Conservation (phyloP, 2,797 vertebrate genomes). For the Nannoperca obscura region DNA sequence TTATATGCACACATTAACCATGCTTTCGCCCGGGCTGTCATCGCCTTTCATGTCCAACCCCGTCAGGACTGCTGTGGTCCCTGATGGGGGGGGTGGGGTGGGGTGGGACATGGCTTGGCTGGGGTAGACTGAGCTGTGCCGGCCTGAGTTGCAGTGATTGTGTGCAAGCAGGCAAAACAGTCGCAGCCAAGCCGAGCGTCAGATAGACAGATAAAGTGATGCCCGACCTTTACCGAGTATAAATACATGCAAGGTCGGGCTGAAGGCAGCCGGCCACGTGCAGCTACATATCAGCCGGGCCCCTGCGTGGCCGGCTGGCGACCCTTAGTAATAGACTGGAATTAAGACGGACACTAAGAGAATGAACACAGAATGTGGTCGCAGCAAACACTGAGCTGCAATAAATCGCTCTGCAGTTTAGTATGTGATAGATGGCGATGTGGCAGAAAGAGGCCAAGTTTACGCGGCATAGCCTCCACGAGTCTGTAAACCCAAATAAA, state of each 20-base stretch:
- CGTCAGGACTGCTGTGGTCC: constrained; percentile 47
- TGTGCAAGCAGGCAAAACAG: constrained; percentile 36
- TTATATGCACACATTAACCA: constrained; percentile 74
- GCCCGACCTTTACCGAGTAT: constrained; percentile 50
- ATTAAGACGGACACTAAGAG: constrained; percentile 32
- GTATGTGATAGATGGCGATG: constrained; percentile 35
- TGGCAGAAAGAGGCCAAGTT: constrained; percentile 56
- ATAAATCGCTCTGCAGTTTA: constrained; percentile 10
- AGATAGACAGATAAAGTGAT: constrained; percentile 39
- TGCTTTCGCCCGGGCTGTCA: constrained; percentile 65
- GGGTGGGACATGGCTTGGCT: constrained; percentile 1
- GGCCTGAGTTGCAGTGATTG: constrained; percentile 27
- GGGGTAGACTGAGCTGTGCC: constrained; percentile 24
- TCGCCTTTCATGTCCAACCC: constrained; percentile 72
- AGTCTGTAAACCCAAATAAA: constrained; percentile 25
- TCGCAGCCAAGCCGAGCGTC: constrained; percentile 27
- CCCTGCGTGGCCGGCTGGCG: constrained; percentile 18
- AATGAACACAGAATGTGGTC: constrained; percentile 42
- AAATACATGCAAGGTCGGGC: constrained; percentile 65
- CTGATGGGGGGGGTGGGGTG: constrained; percentile 24
- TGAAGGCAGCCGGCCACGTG: constrained; percentile 47
- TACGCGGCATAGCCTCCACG: constrained; percentile 26
- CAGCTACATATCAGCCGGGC: constrained; percentile 26
- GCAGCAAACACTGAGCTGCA: constrained; percentile 24
- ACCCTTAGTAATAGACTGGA: constrained; percentile 28